Evolutionary conservation across 2,113 vertebrate genomes (phyloP), one percentile per base, ranked within the genome.

Genomic region (Tretioscincus oriximinensis): DNA sequence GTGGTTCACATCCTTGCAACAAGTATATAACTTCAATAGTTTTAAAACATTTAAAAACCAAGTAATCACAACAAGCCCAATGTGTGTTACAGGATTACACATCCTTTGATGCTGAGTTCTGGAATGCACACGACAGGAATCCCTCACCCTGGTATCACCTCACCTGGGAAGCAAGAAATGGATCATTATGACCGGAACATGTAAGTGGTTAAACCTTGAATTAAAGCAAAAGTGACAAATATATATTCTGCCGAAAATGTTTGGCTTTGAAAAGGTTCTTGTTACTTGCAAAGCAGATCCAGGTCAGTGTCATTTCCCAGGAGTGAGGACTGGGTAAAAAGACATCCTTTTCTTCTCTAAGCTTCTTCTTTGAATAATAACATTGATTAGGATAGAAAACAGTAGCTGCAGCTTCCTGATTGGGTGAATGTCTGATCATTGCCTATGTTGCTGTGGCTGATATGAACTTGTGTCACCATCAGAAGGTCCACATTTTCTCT

Each of bases 41-140:
- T 10, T 66, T 14, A 65, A n/a, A 64, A 54, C 12, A 20, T 10
- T 63, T 63, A n/a, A 1, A 0, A 0, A 83, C 22, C 0, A 1
- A 1, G 81, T 26, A 77, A 26, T 76, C 65, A 74, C 84, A 90
- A 74, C 84, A 90, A 80, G 87, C 28, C 65, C 64, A 0, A 47
- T 89, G 78, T 92, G 73, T 31, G 2, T 89, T 88, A 80, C 92
- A 99, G 98, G 98, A 98, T 99, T 93, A 94, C 97, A 81, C 98
- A 98, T 91, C 97, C 98, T 1, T 93, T 99, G 93, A 97, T 99
- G 96, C 95, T 99, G 80, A 95, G 98, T 81, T 96, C 97, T 0
- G 94, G 97, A 78, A 97, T 99, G 95, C 98, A 99, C 90, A 96
- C 97, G 4, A 97, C 98, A 0, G 98, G 98, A 88, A 99, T 99